Evolutionary conservation across 2,888 invertebrate genomes (phyloP), one percentile per base, ranked within the genome.

Genomic region (Agrotis ipsilon): DNA sequence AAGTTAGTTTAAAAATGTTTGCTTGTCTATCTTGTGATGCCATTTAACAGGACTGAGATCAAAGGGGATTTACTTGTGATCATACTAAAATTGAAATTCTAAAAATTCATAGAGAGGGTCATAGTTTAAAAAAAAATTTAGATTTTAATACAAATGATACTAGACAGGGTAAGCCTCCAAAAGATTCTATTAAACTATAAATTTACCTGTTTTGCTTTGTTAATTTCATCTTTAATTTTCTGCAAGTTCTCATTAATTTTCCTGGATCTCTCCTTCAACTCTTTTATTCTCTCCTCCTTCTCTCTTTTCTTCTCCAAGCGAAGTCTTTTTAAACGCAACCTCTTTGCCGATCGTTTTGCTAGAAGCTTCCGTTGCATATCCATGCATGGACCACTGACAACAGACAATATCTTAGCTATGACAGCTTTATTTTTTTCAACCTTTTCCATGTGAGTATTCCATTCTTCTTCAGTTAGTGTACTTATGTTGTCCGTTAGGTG

Each of bases 201-300:
- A n/a, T 21, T 7, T 86, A 97, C 97, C 96, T 96, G 96, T 90
- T 97, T 97, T 54, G 95, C 96, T 85, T 96, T 96, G 68, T 96
- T 95, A 52, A 97, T 97, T 69, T 97, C 96, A 86, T 97, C 97
- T 83, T 97, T 96, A 88, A 97, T 97, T 72, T 96, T 96, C 78
- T 97, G 96, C 74, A 98, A 93, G 96, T 97, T 97, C 58, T 96
- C 96, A 93, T 98, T 97, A 81, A 97, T 97, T 78, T 97, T 94
- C 66, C 96, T 93, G 71, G 97, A 97, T 65, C 96, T 92, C 81
- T 97, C 96, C 76, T 94, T 89, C 68, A 95, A 90, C 54, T 92
- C 91, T 75, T 94, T 94, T 1, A 87, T 80, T 72, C 90, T 90
- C 14, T 93, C 91, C 78, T 93, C 89, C 80, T 95, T 96, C 57